Evolutionary conservation across 2,797 vertebrate genomes (phyloP).

Genomic region (Trematomus bernacchii): DNA sequence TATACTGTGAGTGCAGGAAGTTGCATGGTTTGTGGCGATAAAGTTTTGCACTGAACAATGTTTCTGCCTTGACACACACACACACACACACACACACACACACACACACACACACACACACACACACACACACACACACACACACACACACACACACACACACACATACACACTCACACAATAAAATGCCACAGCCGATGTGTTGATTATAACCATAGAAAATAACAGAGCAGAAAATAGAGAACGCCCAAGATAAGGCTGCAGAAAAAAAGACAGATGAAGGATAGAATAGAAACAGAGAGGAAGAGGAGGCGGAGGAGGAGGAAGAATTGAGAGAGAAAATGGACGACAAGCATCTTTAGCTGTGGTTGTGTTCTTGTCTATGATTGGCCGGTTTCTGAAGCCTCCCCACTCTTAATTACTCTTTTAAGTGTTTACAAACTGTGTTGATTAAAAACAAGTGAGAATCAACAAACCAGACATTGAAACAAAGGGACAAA

Average conservation of each 20-base stretch:
- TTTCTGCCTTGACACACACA: constrained; percentile 38
- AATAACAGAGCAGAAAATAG: constrained; percentile 69
- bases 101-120: constrained; percentile 25
- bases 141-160: background rate
- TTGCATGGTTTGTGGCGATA: constrained; percentile 64
- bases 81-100: constrained; percentile 40
- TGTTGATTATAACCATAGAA: constrained; percentile 70
- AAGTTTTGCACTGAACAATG: constrained; percentile 57
- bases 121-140: background rate
- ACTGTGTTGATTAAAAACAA: background rate
- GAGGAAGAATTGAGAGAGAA: background rate
- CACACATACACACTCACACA: constrained; percentile 10
- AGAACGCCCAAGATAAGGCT: constrained; percentile 66
- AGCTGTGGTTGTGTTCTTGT: background rate
- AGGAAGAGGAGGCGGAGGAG: background rate
- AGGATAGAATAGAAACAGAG: constrained; percentile 21
- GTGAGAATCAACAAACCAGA: background rate
- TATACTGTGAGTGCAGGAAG: constrained; percentile 55
- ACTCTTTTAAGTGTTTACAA: background rate
- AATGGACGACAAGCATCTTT: background rate
- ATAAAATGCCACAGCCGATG: constrained; percentile 59
- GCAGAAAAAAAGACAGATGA: constrained; percentile 16
- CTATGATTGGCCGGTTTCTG: constrained; percentile 22
- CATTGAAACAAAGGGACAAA: too few relatives aligned
- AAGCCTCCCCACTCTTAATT: constrained; percentile 5